Evolutionary conservation across 2,888 invertebrate genomes (phyloP), one percentile per base, ranked within the genome.

Genomic region (Leptinotarsa peninsularis): DNA sequence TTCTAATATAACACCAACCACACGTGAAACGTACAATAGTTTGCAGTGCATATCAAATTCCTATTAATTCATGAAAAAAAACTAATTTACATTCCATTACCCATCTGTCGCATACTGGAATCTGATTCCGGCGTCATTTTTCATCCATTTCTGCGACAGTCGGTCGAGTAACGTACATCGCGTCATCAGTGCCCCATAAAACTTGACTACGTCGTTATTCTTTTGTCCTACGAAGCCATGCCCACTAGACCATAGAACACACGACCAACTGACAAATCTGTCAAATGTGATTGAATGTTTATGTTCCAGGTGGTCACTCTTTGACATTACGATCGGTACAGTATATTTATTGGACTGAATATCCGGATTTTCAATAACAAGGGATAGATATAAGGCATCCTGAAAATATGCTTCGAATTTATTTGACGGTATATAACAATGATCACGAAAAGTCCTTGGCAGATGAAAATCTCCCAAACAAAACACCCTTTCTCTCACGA

Each of bases 241-340:
- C 67, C 74, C 77, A 78, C 72, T 72, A 80, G 80, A 82, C 81
- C 80, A 72, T 79, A 75, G 75, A 71, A 72, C 80, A 81, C 81
- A 78, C 79, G 81, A 81, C 79, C 81, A 82, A 78, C 79, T 81
- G 81, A 80, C 80, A 80, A 82, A 81, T 82, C 80, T 80, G 82
- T 82, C 82, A 81, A 73, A 76, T 73, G 75, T 82, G 82, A 81
- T 80, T 81, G 82, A 81, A 78, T 76, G 76, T 66, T 72, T 73
- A 74, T 67, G 75, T 73, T 71, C 71, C 72, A 71, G 68, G 67
- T 69, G 73, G 71, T 27, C 60, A 33, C 54, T 49, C 43, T n/a
- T 18, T 49, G 43, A 7, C 17, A 49, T 63, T 17, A 43, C n/a
- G 43, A 21, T 14, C 58, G 15, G 58, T 4, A 52, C 21, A 58